Conservation (phyloP, 2,888 invertebrate genomes). For the Pelosia muscerda region DNA sequence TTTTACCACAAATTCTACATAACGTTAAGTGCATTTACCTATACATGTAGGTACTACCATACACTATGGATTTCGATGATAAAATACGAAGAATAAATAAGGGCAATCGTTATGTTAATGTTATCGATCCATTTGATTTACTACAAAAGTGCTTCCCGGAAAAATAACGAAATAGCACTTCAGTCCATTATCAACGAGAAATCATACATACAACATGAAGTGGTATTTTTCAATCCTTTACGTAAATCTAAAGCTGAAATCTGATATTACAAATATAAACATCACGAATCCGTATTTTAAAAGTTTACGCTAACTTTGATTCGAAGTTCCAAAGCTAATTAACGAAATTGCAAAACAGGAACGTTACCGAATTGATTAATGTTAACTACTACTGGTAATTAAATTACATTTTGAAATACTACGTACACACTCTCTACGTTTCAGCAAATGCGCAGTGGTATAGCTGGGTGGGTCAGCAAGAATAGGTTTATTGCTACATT, state of each 20-base stretch:
- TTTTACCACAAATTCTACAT: neutral
- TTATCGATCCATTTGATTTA: neutral
- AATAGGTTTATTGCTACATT: neutral
- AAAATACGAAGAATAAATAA: neutral
- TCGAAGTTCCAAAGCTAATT: slow-evolving; percentile 33
- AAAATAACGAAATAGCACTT: neutral
- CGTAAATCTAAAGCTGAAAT: neutral
- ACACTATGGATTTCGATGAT: neutral
- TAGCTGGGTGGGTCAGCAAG: neutral
- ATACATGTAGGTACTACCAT: too few species aligned
- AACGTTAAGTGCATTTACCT: neutral
- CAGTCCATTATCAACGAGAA: neutral
- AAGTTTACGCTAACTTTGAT: slow-evolving; percentile 22
- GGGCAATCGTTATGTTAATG: slow-evolving; percentile 4
- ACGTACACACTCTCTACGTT: slow-evolving; percentile 27
- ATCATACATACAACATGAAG: neutral
- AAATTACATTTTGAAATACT: slow-evolving; percentile 25
- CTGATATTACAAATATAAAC: neutral
- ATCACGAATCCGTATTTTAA: neutral
- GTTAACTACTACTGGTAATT: slow-evolving; percentile 36
- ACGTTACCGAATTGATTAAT: slow-evolving; percentile 29
- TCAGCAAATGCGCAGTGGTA: neutral
- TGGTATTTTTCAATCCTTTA: neutral
- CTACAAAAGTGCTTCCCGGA: neutral
- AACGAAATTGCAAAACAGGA: slow-evolving; percentile 37